phyloP scores from a whole-genome alignment of 2,113 vertebrate genomes.

The Gopherus evgoodei region DNA sequence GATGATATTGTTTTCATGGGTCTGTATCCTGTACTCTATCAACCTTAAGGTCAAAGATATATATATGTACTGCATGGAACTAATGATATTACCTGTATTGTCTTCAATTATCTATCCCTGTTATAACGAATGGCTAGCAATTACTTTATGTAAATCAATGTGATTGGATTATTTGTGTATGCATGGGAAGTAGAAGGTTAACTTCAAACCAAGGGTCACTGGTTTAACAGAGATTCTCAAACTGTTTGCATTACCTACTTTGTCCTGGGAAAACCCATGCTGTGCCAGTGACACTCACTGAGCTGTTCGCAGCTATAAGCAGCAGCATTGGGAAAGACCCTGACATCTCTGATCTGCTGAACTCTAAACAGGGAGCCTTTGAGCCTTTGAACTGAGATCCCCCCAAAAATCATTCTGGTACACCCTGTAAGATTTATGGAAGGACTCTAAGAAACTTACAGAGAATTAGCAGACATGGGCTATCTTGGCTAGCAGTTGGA shows the following conservation, averaged over 20 bases:
- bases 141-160: background rate
- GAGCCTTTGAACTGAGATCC: background rate
- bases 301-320: background rate
- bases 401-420: background rate
- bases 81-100: background rate
- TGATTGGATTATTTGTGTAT: background rate
- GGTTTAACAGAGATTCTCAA: background rate
- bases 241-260: background rate
- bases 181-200: background rate
- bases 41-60: background rate
- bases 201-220: background rate
- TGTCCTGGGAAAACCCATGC: too few species aligned
- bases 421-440: background rate
- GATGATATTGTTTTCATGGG: background rate
- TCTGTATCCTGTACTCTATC: background rate
- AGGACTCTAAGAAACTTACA: background rate
- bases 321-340: background rate
- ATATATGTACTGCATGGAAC: background rate
- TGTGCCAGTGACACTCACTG: background rate
- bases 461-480: background rate
- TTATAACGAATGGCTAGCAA: background rate
- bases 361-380: background rate
- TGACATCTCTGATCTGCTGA: background rate
- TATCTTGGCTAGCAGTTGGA: background rate
- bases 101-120: background rate